These are phyloP conservation scores for Sebastes fasciatus DNA, from an alignment of 2,113 vertebrate genomes.

Conservation along the genomic window DNA sequence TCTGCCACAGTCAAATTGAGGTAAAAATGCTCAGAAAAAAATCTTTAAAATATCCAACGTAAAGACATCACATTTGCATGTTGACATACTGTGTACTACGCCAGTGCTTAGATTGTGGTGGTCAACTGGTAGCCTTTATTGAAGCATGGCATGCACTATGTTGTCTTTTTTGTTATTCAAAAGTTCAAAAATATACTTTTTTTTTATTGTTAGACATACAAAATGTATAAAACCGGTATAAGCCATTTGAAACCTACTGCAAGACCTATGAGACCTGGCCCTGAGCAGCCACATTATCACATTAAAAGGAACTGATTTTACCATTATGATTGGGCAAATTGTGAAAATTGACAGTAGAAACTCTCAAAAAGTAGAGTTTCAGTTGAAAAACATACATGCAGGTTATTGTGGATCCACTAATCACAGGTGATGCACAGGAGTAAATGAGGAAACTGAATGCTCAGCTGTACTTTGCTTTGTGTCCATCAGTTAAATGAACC, in stretches of 20 bases:
- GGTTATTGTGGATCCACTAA: not conserved
- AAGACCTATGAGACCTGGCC: not conserved
- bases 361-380: not conserved
- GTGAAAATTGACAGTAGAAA: not conserved
- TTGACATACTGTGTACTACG: no score
- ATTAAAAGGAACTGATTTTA: not conserved
- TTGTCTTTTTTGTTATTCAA: not conserved
- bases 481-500: slow-evolving; percentile 43
- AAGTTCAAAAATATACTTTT: not conserved
- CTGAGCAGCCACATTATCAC: no score
- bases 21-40: no score
- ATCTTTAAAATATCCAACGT: no score
- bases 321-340: not conserved
- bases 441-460: slow-evolving; percentile 23
- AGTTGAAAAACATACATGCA: not conserved
- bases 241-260: not conserved
- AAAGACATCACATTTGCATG: no score
- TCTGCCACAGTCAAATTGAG: no score
- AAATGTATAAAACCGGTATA: not conserved
- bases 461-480: slow-evolving; percentile 45
- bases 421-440: not conserved
- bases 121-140: not conserved
- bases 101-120: not conserved
- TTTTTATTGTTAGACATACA: not conserved
- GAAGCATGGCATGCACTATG: not conserved